Conservation (phyloP, 2,797 vertebrate genomes). For the Halcyon leucocephala region DNA sequence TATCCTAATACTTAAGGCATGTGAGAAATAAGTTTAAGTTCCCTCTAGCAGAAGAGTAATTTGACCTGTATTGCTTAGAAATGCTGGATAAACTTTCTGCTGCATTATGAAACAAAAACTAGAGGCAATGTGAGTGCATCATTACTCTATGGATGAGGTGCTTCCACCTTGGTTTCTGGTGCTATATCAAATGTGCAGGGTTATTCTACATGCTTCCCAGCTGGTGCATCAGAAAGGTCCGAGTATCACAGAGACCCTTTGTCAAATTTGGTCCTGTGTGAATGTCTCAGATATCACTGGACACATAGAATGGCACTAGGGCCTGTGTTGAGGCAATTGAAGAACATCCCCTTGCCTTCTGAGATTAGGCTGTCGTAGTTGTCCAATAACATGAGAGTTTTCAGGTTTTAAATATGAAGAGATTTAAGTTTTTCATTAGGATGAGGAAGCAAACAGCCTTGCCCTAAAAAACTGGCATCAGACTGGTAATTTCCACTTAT, state of each 20-base stretch:
- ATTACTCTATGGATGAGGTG: not conserved
- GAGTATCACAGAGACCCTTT: not conserved
- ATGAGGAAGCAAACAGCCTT: not conserved
- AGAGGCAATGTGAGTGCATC: not conserved
- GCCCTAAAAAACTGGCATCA: not conserved
- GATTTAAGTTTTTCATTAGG: not conserved
- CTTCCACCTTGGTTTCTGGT: not conserved
- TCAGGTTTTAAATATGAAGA: not conserved
- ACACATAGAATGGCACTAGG: not conserved
- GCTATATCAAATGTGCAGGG: not conserved
- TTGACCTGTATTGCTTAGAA: not conserved
- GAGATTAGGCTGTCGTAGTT: not conserved
- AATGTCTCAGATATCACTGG: accelerated
- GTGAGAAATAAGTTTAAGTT: not conserved
- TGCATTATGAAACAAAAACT: not conserved
- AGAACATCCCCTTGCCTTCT: not conserved
- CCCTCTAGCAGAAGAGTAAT: not conserved
- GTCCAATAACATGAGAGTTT: not conserved
- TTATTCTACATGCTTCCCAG: not conserved
- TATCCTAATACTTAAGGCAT: not conserved
- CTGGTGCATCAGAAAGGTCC: not conserved
- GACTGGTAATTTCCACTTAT: not conserved
- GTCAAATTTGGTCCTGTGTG: not conserved
- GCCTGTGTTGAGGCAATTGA: not conserved
- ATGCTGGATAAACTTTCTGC: not conserved